Evolutionary conservation across 2,888 invertebrate species (phyloP).

Genomic region (Exocentrus adspersus): DNA sequence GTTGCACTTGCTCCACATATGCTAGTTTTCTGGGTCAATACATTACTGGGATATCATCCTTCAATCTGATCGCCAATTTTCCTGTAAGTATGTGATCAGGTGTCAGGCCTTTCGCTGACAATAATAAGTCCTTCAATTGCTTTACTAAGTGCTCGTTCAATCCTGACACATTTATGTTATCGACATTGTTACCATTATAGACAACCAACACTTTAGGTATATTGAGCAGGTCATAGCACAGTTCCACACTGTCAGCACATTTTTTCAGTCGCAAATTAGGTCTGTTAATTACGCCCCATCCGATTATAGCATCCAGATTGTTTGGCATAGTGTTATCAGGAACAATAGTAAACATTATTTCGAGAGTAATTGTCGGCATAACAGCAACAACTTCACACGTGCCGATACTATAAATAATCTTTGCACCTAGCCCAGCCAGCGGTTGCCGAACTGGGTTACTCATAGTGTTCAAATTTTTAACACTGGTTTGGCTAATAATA

Average conservation of each 20-base stretch:
- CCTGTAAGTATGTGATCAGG: background rate
- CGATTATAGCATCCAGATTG: slow-evolving; percentile 1
- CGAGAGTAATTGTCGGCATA: background rate
- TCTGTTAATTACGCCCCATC: slow-evolving; percentile 19
- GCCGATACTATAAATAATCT: background rate
- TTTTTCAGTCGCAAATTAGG: slow-evolving; percentile 7
- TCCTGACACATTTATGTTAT: too few species aligned
- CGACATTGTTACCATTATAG: background rate
- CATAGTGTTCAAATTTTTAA: too few species aligned
- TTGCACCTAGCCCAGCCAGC: slow-evolving; percentile 4
- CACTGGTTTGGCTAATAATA: too few species aligned
- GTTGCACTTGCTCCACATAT: background rate
- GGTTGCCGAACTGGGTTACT: too few species aligned
- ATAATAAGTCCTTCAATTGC: too few species aligned
- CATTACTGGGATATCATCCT: background rate
- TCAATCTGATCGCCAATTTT: background rate
- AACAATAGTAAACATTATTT: background rate
- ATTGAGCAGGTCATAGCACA: slow-evolving; percentile 3
- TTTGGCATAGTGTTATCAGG: background rate
- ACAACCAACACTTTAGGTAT: background rate
- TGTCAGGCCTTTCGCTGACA: too few species aligned
- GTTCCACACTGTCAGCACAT: slow-evolving; percentile 11
- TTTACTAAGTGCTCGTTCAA: background rate
- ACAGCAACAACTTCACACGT: background rate
- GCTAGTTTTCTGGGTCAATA: background rate